These are phyloP conservation scores for Diaprepes abbreviatus DNA, from an alignment of 2,888 invertebrate species.

Conservation along the genomic window DNA sequence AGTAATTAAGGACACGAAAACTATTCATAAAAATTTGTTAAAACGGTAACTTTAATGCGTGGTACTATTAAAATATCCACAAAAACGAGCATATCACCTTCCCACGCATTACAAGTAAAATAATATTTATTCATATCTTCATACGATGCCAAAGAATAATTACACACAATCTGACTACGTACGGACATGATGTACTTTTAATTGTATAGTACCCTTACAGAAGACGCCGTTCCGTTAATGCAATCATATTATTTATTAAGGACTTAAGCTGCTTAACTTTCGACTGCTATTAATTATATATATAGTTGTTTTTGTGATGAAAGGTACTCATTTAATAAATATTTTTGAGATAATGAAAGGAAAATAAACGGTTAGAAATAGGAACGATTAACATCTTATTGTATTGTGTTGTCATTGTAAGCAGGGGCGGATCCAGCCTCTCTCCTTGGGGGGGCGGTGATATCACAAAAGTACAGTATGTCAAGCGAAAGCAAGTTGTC, in stretches of 20 bases:
- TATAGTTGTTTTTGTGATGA: not conserved
- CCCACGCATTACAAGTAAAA: constrained; percentile 13
- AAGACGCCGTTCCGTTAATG: constrained; percentile 1
- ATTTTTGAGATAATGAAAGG: not conserved
- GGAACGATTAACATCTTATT: not conserved
- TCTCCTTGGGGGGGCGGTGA: no score
- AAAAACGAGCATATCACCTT: not conserved
- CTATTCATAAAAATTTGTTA: no score
- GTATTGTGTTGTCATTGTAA: no score
- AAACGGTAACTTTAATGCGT: not conserved
- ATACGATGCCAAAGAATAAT: not conserved
- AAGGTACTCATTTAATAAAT: not conserved
- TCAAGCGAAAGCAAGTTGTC: no score
- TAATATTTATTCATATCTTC: constrained; percentile 18
- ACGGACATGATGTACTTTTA: constrained; percentile 17
- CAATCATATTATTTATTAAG: constrained; percentile 23
- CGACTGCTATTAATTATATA: constrained; percentile 7
- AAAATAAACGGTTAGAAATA: not conserved
- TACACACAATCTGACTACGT: constrained; percentile 9
- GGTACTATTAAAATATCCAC: no score
- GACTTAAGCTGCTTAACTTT: constrained; percentile 3
- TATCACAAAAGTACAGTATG: no score
- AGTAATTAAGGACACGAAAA: no score
- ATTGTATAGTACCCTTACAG: constrained; percentile 14
- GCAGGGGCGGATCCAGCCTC: no score